Evolutionary conservation across 2,113 vertebrate genomes (phyloP).

Genomic region (Anthoscopus minutus): DNA sequence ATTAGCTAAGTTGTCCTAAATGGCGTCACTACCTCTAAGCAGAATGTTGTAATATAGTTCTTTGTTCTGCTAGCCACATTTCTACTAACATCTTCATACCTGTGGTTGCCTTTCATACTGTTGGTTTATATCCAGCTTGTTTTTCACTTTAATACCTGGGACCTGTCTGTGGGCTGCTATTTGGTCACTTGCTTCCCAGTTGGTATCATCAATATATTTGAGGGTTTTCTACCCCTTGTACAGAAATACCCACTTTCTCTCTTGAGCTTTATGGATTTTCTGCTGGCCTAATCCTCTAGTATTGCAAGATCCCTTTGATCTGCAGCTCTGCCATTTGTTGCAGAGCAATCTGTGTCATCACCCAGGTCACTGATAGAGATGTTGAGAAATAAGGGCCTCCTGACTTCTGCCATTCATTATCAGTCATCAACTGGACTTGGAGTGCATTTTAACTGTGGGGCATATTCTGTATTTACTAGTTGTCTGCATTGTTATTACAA

Average conservation of each 20-base stretch:
- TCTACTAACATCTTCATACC: neutral
- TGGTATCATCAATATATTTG: neutral
- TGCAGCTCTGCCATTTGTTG: neutral
- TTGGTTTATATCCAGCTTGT: neutral
- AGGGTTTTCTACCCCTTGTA: accelerated
- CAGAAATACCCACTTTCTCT: neutral
- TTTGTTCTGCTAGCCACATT: neutral
- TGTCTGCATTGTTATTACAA: neutral
- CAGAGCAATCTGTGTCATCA: neutral
- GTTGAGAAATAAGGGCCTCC: neutral
- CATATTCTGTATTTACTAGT: neutral
- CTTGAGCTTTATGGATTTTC: neutral
- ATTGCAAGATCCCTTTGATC: neutral
- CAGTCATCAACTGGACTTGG: neutral
- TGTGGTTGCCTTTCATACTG: neutral
- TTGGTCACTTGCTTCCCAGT: neutral
- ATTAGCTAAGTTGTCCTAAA: neutral
- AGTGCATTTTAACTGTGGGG: neutral
- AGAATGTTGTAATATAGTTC: neutral
- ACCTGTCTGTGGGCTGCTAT: neutral
- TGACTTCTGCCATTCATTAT: neutral
- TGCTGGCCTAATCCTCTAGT: neutral
- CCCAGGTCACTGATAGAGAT: neutral
- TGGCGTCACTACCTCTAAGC: neutral
- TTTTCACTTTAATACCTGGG: neutral